Percentiles rank a stretch among this genome's conserved stretches.
Evolutionary conservation across 2,888 invertebrate species (phyloP).

Genomic region (Drosophila neonasuta): DNA sequence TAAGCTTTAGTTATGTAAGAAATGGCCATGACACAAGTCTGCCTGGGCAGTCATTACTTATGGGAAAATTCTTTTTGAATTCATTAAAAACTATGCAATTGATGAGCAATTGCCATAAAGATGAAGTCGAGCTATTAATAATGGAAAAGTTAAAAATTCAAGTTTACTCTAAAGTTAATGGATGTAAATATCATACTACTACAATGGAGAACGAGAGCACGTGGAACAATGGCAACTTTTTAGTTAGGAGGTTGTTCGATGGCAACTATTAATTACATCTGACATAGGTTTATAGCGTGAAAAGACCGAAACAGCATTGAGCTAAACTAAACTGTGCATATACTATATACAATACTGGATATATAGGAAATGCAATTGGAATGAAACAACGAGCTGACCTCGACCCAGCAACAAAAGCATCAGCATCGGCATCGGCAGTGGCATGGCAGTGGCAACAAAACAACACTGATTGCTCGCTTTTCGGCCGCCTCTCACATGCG

Average conservation of each 20-base stretch:
- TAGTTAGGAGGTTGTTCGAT: slow-evolving; percentile 11
- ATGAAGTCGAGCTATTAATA: neutral
- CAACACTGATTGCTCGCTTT: slow-evolving; percentile 48
- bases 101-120: slow-evolving; percentile 4
- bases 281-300: slow-evolving; percentile 20
- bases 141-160: neutral
- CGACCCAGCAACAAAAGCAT: slow-evolving; percentile 36
- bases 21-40: slow-evolving; percentile 21
- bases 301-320: neutral
- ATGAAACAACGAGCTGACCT: slow-evolving; percentile 40
- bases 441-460: slow-evolving; percentile 9
- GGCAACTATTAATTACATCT: slow-evolving; percentile 51
- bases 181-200: too few species aligned
- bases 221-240: slow-evolving; percentile 30
- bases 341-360: neutral
- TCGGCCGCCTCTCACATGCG: slow-evolving; percentile 40
- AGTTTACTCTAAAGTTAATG: slow-evolving; percentile 10
- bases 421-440: slow-evolving; percentile 1
- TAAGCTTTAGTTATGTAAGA: slow-evolving; percentile 42
- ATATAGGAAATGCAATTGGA: slow-evolving; percentile 50
- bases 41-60: neutral
- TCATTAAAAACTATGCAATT: neutral
- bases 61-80: neutral
- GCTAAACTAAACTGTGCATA: slow-evolving; percentile 2
- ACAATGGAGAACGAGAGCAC: neutral